Percentiles rank a stretch among this genome's conserved stretches.
Conservation (phyloP, 2,797 vertebrate species). For the Chelmon rostratus region DNA sequence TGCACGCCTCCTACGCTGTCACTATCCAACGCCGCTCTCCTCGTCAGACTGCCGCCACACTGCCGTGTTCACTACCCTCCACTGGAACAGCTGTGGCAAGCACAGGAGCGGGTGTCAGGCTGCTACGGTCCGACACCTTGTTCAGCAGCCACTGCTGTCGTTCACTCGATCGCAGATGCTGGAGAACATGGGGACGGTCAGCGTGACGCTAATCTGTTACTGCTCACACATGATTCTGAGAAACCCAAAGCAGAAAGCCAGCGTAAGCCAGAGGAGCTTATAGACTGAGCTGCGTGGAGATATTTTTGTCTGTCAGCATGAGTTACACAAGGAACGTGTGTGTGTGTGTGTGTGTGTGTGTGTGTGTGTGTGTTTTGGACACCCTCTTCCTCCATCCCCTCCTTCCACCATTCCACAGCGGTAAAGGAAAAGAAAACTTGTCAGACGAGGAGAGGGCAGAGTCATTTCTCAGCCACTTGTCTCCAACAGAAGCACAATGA, state of each 20-base stretch:
- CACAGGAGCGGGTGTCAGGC: constrained; percentile 4
- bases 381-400: constrained; percentile 42
- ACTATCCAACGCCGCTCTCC: constrained; percentile 35
- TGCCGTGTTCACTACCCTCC: constrained; percentile 11
- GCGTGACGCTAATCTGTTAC: background rate
- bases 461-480: constrained; percentile 67
- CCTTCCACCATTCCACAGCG: constrained; percentile 48
- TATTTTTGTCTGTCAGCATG: constrained; percentile 36
- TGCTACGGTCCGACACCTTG: background rate
- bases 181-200: background rate
- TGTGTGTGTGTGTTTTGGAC: constrained; percentile 65
- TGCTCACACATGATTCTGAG: background rate
- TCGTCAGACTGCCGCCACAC: constrained; percentile 25
- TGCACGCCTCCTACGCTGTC: constrained; percentile 35
- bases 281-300: constrained; percentile 14
- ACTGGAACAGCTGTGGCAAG: constrained; percentile 17
- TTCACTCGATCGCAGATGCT: background rate
- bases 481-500: constrained; percentile 67
- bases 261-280: background rate
- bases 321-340: constrained; percentile 40
- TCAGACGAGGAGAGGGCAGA: constrained; percentile 47
- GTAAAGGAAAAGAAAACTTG: constrained; percentile 73
- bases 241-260: constrained; percentile 10
- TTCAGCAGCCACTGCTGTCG: background rate
- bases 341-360: constrained; percentile 35